Percentiles rank a stretch among this genome's conserved stretches.
These are phyloP conservation scores for Congeria kusceri DNA, from an alignment of 2,888 invertebrate species.

Conservation along the genomic window DNA sequence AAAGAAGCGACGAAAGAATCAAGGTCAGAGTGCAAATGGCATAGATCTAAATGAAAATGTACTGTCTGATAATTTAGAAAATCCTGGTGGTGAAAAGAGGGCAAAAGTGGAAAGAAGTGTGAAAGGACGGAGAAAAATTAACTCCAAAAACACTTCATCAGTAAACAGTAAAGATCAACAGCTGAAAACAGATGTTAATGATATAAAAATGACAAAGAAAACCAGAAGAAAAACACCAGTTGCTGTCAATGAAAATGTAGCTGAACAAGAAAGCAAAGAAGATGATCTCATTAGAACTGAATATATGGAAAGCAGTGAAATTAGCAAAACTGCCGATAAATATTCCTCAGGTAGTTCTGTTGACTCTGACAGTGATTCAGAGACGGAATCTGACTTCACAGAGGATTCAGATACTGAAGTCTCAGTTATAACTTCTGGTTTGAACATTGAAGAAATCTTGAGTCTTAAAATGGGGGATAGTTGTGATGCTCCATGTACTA, in stretches of 20 bases:
- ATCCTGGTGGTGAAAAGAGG: slow-evolving; percentile 10
- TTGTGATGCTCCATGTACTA: background rate
- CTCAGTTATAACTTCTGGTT: slow-evolving; percentile 32
- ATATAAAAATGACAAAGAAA: too few relatives aligned
- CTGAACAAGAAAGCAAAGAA: too few relatives aligned
- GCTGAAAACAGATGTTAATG: too few relatives aligned
- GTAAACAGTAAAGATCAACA: too few relatives aligned
- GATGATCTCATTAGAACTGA: too few relatives aligned
- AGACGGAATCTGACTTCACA: slow-evolving; percentile 25
- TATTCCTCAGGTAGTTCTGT: background rate
- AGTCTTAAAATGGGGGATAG: slow-evolving; percentile 40
- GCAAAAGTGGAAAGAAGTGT: background rate
- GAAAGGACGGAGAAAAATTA: background rate
- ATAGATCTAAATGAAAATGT: background rate
- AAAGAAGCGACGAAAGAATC: too few relatives aligned
- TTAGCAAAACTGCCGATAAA: background rate
- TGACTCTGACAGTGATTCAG: slow-evolving; percentile 19
- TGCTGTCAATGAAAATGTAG: too few relatives aligned
- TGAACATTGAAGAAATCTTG: slow-evolving; percentile 53
- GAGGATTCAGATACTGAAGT: slow-evolving; percentile 33
- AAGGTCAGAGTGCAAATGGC: background rate
- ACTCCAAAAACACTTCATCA: background rate
- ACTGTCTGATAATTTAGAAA: background rate
- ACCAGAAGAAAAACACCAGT: too few relatives aligned
- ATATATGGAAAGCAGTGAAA: background rate